Evolutionary conservation across 2,888 invertebrate genomes (phyloP).

Genomic region (Lottia gigantea): DNA sequence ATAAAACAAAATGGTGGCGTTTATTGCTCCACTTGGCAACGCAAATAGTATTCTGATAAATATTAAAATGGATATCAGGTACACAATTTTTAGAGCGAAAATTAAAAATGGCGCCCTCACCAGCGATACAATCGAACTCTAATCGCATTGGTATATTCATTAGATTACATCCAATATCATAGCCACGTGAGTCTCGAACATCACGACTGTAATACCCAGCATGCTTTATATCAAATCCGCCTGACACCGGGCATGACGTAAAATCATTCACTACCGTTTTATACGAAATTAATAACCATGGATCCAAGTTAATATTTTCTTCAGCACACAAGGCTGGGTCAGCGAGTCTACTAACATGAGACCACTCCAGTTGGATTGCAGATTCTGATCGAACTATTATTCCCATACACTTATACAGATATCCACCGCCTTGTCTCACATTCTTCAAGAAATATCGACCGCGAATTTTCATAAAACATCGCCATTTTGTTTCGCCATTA

Average conservation of each 20-base stretch:
- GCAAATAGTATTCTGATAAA: constrained; percentile 43
- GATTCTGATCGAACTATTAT: too few species aligned
- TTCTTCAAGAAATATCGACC: too few species aligned
- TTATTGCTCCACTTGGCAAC: constrained; percentile 47
- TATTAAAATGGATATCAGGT: constrained; percentile 40
- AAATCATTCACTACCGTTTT: constrained; percentile 36
- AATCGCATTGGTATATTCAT: constrained; percentile 57
- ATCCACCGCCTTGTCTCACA: too few species aligned
- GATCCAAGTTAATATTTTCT: constrained; percentile 36
- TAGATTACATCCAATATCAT: constrained; percentile 51
- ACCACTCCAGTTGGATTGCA: constrained; percentile 43
- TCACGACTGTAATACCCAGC: constrained; percentile 24
- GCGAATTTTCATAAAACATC: too few species aligned
- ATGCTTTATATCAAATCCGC: constrained; percentile 59
- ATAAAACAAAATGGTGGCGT: constrained; percentile 41
- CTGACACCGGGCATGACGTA: constrained; percentile 49
- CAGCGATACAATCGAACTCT: constrained; percentile 56
- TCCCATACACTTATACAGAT: too few species aligned
- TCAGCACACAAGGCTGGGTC: constrained; percentile 41
- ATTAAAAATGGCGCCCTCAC: constrained; percentile 55
- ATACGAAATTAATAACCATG: constrained; percentile 50
- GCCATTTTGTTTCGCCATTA: too few species aligned
- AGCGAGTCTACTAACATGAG: constrained; percentile 26
- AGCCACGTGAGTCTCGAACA: constrained; percentile 25
- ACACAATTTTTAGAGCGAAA: constrained; percentile 46